These are phyloP conservation scores for Volucella bombylans DNA, from an alignment of 2,888 invertebrate genomes.

Conservation along the genomic window DNA sequence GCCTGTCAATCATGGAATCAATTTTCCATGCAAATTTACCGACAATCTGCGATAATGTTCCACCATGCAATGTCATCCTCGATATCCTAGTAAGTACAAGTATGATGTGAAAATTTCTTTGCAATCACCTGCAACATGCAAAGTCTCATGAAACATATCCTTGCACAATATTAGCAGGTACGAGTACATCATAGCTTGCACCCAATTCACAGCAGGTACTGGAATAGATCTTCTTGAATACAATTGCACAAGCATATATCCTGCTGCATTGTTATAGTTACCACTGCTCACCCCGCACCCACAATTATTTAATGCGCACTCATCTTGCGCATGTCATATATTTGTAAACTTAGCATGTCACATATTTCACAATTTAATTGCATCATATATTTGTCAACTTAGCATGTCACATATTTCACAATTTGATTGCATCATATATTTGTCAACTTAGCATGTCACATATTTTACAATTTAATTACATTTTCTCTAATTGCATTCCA, in stretches of 20 bases:
- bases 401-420: too few species aligned
- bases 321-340: too few species aligned
- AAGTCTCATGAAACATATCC: constrained; percentile 44
- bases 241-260: constrained; percentile 29
- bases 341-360: too few species aligned
- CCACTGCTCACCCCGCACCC: too few species aligned
- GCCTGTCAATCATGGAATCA: constrained; percentile 72
- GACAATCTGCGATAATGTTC: constrained; percentile 55
- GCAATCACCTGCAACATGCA: constrained; percentile 73
- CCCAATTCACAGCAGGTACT: constrained; percentile 67
- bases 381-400: too few species aligned
- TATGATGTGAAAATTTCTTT: constrained; percentile 59
- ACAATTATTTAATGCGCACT: too few species aligned
- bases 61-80: constrained; percentile 25
- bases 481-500: too few species aligned
- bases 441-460: too few species aligned
- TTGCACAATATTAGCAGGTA: constrained; percentile 53
- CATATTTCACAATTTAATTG: too few species aligned
- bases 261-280: too few species aligned
- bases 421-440: too few species aligned
- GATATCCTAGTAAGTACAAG: constrained; percentile 9
- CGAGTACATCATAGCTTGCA: constrained; percentile 10
- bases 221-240: constrained; percentile 45
- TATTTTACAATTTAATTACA: too few species aligned
- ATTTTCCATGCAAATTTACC: constrained; percentile 72